Conservation (phyloP, 2,113 vertebrate species). For the Bolborhynchus lineola region DNA sequence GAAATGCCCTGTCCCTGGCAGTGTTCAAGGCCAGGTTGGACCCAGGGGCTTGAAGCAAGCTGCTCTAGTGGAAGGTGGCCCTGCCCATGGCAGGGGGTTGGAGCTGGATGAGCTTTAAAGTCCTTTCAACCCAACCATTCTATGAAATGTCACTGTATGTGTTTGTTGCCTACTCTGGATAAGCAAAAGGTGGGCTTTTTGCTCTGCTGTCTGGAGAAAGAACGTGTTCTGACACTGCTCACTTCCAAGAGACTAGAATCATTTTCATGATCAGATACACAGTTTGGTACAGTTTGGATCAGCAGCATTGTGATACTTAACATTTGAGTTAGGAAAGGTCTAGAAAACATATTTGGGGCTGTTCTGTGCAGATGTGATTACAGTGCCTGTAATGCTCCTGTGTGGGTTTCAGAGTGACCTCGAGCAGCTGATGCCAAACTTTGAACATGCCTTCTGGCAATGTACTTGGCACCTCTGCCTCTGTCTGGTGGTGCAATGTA, state of each 20-base stretch:
- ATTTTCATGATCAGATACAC: background rate
- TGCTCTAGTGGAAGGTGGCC: background rate
- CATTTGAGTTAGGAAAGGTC: background rate
- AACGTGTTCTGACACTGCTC: background rate
- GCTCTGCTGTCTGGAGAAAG: background rate
- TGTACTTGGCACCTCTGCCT: background rate
- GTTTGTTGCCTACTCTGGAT: background rate
- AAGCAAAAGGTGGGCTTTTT: background rate
- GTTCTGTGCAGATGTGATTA: accelerated
- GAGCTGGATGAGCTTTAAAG: background rate
- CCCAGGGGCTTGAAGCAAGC: background rate
- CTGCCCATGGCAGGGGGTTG: background rate
- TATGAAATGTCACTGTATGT: accelerated
- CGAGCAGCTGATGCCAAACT: background rate
- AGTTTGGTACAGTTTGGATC: background rate
- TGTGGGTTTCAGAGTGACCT: background rate
- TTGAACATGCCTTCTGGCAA: background rate
- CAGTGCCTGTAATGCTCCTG: background rate
- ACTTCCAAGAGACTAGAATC: accelerated
- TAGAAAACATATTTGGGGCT: background rate
- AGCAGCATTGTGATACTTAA: background rate
- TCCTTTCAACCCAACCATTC: background rate
- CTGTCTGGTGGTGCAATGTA: accelerated
- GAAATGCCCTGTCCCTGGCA: background rate
- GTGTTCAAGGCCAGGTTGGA: background rate